Percentiles rank a stretch among this genome's conserved stretches.
phyloP scores from a whole-genome alignment of 2,888 invertebrate species.

The Dorcus hopei region DNA sequence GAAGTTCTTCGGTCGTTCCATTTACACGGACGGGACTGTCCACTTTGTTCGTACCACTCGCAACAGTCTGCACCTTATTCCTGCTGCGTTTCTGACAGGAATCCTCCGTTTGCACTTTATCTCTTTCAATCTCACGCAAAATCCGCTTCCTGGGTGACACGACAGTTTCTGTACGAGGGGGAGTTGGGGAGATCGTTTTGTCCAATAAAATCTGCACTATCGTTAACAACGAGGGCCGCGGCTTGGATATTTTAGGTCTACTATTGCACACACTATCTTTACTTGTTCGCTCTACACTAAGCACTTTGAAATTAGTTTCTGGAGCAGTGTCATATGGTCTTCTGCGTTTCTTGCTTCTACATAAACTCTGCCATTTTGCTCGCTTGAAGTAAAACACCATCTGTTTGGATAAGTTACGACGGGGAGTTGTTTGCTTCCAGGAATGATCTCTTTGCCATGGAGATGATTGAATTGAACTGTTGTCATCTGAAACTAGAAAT shows the following conservation, averaged over 20 bases:
- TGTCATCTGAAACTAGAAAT: constrained; percentile 76
- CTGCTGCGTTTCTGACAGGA: constrained; percentile 41
- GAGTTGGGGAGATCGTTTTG: constrained; percentile 35
- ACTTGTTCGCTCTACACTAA: constrained; percentile 23
- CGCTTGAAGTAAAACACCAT: constrained; percentile 69
- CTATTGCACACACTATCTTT: constrained; percentile 34
- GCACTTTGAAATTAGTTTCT: constrained; percentile 21
- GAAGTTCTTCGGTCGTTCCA: constrained; percentile 29
- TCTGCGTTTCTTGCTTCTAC: constrained; percentile 23
- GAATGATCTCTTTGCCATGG: constrained; percentile 89
- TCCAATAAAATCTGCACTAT: constrained; percentile 42
- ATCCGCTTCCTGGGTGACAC: constrained; percentile 83
- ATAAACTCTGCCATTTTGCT: constrained; percentile 48
- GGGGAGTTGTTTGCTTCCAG: constrained; percentile 81
- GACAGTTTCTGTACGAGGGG: constrained; percentile 49
- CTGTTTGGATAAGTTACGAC: constrained; percentile 70
- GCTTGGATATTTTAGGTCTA: constrained; percentile 22
- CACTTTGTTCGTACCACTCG: constrained; percentile 21
- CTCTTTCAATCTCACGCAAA: constrained; percentile 70
- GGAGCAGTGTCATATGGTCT: constrained; percentile 24
- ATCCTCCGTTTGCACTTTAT: constrained; percentile 36
- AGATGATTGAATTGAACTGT: constrained; percentile 85
- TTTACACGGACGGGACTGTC: constrained; percentile 35
- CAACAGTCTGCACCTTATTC: constrained; percentile 30
- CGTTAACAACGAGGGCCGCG: constrained; percentile 33